Evolutionary conservation across 2,888 invertebrate genomes (phyloP), one percentile per base, ranked within the genome.

Genomic region (Tipula confusa): DNA sequence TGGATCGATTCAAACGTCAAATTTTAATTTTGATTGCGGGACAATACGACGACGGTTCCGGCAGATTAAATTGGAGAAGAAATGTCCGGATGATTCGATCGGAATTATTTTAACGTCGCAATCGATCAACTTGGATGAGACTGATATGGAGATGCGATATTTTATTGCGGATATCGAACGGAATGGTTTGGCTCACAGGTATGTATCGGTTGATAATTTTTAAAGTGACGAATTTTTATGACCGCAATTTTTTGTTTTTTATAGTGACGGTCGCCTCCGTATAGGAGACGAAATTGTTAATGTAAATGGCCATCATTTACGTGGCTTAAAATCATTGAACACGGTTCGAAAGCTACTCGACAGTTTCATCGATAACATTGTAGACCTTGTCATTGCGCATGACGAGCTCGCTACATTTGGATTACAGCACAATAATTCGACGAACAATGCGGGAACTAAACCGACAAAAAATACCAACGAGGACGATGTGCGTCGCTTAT

Each of bases 271-370:
- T 24, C 92, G 95, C 86, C 91, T 98, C 85, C 92, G 93, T 86
- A 92, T 96, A 84, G 96, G 96, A 13, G 97, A 97, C 89, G 96
- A 97, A 91, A 94, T 97, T 85, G 94, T 97, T 11, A 95, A 96
- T 89, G 95, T 97, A 33, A 97, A 97, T 88, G 96, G 96, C 9
- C 93, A 93, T 87, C 93, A 95, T 85, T 90, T 97, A 84, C 92
- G 94, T 85, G 95, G 95, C 0, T 91, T 96, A 84, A 92, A 93
- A 79, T 92, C 93, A 5, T 90, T 92, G 84, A 92, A 93, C 87
- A 94, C 93, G 86, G 92, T 92, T 18, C 92, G 93, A 86, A 90
- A 92, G 82, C 90, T 93, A 18, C 86, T 89, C 1, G 88, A 88
- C 83, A 87, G 87, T 83, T 89, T 89, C 83, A 87, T 88, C 36